Conservation (phyloP, 2,113 vertebrate genomes). For the Centrocercus urophasianus region DNA sequence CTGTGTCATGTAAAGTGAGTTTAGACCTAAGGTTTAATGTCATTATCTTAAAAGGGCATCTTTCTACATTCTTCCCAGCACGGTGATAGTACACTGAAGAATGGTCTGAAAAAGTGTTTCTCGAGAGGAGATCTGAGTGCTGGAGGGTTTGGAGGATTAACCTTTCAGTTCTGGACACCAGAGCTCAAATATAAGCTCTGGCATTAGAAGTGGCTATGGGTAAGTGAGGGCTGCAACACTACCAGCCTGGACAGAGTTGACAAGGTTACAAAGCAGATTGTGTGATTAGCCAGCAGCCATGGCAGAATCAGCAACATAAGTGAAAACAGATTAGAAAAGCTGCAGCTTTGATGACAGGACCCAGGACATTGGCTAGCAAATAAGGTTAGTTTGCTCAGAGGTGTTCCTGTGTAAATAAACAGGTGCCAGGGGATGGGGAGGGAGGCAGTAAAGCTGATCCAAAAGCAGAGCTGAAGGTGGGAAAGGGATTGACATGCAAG, state of each 20-base stretch:
- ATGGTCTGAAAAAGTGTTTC: conserved; percentile 11
- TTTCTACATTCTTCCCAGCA: conserved; percentile 4
- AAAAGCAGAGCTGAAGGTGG: not conserved
- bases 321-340: conserved; percentile 46
- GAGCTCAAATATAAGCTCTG: not conserved
- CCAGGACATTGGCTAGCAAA: not conserved
- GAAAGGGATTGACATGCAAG: not conserved
- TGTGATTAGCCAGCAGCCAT: conserved; percentile 30
- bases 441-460: not conserved
- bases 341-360: conserved; percentile 14
- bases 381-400: conserved; percentile 7
- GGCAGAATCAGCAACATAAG: conserved; percentile 26
- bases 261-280: conserved; percentile 35
- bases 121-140: conserved; percentile 8
- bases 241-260: conserved; percentile 24
- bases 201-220: not conserved
- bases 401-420: not conserved
- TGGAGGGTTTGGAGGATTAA: conserved; percentile 38
- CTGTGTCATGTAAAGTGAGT: conserved; percentile 16
- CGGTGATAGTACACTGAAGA: not conserved
- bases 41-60: conserved; percentile 46
- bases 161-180: not conserved
- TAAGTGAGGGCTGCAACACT: not conserved
- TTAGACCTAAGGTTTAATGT: conserved; percentile 14
- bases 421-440: not conserved